Percentiles rank a stretch among this genome's conserved stretches.
Evolutionary conservation across 2,888 invertebrate genomes (phyloP).

Genomic region (Meteorus cinctellus): DNA sequence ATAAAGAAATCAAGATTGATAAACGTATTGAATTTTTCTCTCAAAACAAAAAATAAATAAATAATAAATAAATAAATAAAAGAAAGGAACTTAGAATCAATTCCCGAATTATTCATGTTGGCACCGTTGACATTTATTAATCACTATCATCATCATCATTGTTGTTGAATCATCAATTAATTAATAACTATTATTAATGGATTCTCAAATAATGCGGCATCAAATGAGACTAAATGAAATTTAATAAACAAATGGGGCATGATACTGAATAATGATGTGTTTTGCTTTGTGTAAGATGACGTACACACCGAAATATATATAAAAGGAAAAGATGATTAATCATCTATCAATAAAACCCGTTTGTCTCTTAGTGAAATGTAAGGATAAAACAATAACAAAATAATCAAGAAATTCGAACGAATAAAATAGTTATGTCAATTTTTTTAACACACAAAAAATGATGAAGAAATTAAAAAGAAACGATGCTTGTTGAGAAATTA

Average conservation of each 20-base stretch:
- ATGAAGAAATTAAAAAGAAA: conserved; percentile 54
- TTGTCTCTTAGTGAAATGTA: conserved; percentile 23
- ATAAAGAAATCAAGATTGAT: conserved; percentile 35
- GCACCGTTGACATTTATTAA: conserved; percentile 43
- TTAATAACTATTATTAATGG: conserved; percentile 25
- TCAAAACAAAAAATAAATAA: conserved; percentile 33
- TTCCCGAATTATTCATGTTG: conserved; percentile 44
- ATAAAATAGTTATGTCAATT: conserved; percentile 53
- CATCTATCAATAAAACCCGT: conserved; percentile 15
- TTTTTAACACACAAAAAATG: conserved; percentile 50
- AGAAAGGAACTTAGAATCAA: conserved; percentile 36
- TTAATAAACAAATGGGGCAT: conserved; percentile 6
- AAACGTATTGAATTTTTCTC: not conserved
- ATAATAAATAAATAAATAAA: conserved; percentile 44
- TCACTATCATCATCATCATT: conserved; percentile 42
- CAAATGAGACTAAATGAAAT: not conserved
- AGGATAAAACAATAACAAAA: conserved; percentile 13
- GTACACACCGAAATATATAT: conserved; percentile 17
- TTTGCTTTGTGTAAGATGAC: not conserved
- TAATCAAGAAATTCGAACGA: conserved; percentile 27
- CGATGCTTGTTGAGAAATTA: conserved; percentile 62
- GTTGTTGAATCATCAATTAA: conserved; percentile 38
- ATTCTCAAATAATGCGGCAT: conserved; percentile 26
- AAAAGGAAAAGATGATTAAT: not conserved
- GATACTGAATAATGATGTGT: not conserved